A percentile compares a stretch with the other conserved stretches of the same genome.
phyloP scores from a whole-genome alignment of 2,888 invertebrate genomes.

The Zhengitettix transpicula region DNA sequence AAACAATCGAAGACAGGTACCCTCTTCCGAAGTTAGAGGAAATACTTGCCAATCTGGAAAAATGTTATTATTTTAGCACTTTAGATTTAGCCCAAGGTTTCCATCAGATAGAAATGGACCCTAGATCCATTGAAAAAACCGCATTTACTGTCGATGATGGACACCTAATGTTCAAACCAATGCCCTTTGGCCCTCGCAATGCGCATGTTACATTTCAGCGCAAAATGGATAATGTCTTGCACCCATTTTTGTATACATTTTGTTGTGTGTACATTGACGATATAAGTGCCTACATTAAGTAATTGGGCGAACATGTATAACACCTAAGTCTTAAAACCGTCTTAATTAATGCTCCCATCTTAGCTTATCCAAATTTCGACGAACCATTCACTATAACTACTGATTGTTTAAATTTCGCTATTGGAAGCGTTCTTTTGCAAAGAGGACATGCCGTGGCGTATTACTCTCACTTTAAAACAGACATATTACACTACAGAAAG shows the following conservation, averaged over 20 bases:
- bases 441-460: too few species aligned
- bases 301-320: too few species aligned
- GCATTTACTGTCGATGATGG: conserved; percentile 21
- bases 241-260: conserved; percentile 12
- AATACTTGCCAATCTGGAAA: conserved; percentile 22
- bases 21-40: conserved; percentile 22
- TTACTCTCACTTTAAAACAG: too few species aligned
- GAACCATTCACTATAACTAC: too few species aligned
- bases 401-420: too few species aligned
- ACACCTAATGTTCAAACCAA: conserved; percentile 21
- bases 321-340: too few species aligned
- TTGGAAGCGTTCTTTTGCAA: too few species aligned
- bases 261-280: conserved; percentile 15
- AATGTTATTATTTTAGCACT: conserved; percentile 21
- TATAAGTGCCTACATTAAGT: too few species aligned
- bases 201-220: conserved; percentile 25
- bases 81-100: conserved; percentile 23
- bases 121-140: conserved; percentile 20
- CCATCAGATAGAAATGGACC: conserved; percentile 21
- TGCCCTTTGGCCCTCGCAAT: conserved; percentile 24
- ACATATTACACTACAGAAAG: too few species aligned
- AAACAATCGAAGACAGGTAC: too few species aligned
- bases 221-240: conserved; percentile 22
- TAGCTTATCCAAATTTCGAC: too few species aligned
- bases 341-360: too few species aligned